A percentile compares a stretch with the other conserved stretches of the same genome.
These are phyloP conservation scores for Heliothis subflexa DNA, from an alignment of 1,140 invertebrate genomes.

Conservation along the genomic window DNA sequence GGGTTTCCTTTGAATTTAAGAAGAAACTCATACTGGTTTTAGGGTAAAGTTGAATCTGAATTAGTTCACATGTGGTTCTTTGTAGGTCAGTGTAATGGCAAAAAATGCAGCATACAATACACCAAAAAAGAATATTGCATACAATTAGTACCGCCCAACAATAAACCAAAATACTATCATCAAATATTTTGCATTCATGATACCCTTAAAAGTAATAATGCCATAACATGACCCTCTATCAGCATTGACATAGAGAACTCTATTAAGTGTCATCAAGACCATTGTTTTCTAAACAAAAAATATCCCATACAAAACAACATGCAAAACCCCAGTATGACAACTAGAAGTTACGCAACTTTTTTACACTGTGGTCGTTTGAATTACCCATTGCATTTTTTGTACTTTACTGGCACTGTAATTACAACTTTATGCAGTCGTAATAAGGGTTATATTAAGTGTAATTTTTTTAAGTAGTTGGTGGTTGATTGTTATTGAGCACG, in stretches of 20 bases:
- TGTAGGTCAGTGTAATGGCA: too few relatives aligned
- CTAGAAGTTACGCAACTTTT: background rate
- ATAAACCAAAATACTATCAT: constrained; percentile 33
- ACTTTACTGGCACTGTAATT: background rate
- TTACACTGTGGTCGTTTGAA: constrained; percentile 15
- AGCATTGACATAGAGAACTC: constrained; percentile 35
- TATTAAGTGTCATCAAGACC: constrained; percentile 23
- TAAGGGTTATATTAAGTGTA: background rate
- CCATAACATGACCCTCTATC: constrained; percentile 21
- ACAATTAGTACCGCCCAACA: constrained; percentile 16
- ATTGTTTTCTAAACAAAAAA: constrained; percentile 10
- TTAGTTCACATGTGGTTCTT: too few relatives aligned
- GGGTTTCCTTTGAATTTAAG: too few relatives aligned
- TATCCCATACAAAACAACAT: background rate
- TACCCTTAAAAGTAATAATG: constrained; percentile 23
- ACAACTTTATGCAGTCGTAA: background rate
- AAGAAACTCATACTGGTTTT: too few relatives aligned
- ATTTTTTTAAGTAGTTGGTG: constrained; percentile 31
- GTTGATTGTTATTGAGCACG: constrained; percentile 60
- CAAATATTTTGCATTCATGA: constrained; percentile 40
- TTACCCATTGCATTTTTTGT: background rate
- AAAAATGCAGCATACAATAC: too few relatives aligned
- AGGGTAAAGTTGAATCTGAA: too few relatives aligned
- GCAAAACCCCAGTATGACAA: background rate
- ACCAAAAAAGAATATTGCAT: background rate